phyloP scores from a whole-genome alignment of 2,888 invertebrate genomes.

The Abscondita cerata region DNA sequence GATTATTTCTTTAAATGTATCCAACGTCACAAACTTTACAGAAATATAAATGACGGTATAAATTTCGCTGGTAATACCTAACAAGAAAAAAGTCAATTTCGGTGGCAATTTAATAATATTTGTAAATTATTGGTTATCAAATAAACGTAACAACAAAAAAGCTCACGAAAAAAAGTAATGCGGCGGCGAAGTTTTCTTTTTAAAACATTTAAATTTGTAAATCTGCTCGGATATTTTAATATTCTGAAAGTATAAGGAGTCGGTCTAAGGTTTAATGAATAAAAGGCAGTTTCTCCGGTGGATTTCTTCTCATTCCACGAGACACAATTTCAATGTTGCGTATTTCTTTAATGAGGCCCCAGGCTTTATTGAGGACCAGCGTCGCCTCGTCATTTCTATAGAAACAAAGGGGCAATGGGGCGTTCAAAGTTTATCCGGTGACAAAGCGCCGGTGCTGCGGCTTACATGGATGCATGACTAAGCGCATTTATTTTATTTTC shows the following conservation, averaged over 20 bases:
- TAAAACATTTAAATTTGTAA: constrained; percentile 25
- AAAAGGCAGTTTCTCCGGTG: constrained; percentile 31
- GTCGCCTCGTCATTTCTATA: constrained; percentile 37
- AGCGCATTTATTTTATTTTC: constrained; percentile 49
- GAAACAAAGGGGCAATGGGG: constrained; percentile 47
- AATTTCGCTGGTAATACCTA: background rate
- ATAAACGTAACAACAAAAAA: background rate
- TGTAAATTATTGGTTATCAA: constrained; percentile 28
- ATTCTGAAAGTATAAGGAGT: constrained; percentile 30
- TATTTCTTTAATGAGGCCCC: constrained; percentile 39
- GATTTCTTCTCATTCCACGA: constrained; percentile 31
- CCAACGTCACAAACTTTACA: background rate
- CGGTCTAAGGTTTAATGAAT: constrained; percentile 30
- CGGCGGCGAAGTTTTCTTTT: constrained; percentile 10
- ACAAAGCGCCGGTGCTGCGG: constrained; percentile 45
- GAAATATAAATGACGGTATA: background rate
- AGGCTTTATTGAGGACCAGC: constrained; percentile 32
- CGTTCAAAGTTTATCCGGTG: constrained; percentile 48
- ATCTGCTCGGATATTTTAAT: constrained; percentile 31
- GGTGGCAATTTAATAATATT: constrained; percentile 8
- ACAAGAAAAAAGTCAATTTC: background rate
- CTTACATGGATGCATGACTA: constrained; percentile 48
- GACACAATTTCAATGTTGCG: constrained; percentile 39
- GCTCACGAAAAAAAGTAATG: constrained; percentile 5
- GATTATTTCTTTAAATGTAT: constrained; percentile 2